Evolutionary conservation across 2,797 vertebrate genomes (phyloP).

Genomic region (Serranus cabrilla): DNA sequence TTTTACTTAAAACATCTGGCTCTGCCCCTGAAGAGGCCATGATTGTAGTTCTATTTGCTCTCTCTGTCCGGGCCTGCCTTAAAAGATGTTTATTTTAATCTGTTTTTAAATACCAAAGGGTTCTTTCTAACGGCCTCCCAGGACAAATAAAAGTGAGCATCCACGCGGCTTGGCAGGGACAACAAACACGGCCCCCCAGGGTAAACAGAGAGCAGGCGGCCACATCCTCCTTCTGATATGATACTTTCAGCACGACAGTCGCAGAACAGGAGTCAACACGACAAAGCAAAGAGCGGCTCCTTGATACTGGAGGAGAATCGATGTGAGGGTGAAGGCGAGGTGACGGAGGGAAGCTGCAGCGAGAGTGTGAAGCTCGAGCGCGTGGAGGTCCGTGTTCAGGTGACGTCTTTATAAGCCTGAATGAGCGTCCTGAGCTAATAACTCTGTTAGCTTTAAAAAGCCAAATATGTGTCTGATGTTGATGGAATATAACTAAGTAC

Average conservation of each 20-base stretch:
- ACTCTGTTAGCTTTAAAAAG: too few species aligned
- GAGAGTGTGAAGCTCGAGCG: constrained; percentile 4
- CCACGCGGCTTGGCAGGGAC: constrained; percentile 7
- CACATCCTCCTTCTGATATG: constrained; percentile 25
- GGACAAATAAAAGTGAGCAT: constrained; percentile 28
- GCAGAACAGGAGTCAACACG: constrained; percentile 18
- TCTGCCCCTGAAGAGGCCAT: too few species aligned
- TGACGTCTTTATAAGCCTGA: too few species aligned
- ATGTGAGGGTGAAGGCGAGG: constrained; percentile 19
- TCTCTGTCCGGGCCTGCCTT: not conserved
- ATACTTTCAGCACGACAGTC: constrained; percentile 23
- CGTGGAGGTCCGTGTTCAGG: constrained; percentile 33
- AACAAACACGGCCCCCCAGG: constrained; percentile 6
- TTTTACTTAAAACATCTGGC: not conserved
- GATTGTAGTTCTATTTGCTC: not conserved
- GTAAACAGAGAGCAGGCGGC: constrained; percentile 17
- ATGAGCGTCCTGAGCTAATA: too few species aligned
- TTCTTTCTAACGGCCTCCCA: not conserved
- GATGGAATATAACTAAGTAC: too few species aligned
- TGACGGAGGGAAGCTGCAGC: constrained; percentile 19
- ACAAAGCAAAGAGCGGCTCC: constrained; percentile 4
- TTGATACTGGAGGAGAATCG: constrained; percentile 29
- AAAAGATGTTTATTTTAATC: not conserved
- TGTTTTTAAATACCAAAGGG: not conserved
- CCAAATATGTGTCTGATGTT: too few species aligned